A percentile compares a stretch with the other conserved stretches of the same genome.
phyloP scores from a whole-genome alignment of 2,888 invertebrate species.

The Folsomia manolachei region DNA sequence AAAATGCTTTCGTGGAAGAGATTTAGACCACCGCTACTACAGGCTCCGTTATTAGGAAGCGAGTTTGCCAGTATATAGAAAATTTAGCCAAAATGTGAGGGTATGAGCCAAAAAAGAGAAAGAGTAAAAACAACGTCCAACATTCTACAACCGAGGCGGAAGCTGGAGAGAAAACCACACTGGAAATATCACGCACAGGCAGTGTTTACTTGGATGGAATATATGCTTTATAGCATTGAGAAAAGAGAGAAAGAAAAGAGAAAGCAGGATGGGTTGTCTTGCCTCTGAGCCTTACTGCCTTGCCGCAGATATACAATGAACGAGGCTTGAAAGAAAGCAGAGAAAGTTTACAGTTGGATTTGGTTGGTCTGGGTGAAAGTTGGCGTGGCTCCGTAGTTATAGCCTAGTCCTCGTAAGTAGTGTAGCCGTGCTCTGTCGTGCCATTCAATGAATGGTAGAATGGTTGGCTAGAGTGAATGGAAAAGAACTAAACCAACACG shows the following conservation, averaged over 20 bases:
- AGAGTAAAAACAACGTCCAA: no score
- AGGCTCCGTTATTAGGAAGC: no score
- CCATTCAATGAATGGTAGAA: background rate
- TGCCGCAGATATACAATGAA: background rate
- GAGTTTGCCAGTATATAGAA: no score
- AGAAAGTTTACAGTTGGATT: background rate
- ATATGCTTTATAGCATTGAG: background rate
- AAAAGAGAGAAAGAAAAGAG: background rate
- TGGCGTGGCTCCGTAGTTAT: background rate
- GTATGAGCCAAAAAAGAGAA: background rate
- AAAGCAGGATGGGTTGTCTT: no score
- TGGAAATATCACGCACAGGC: background rate
- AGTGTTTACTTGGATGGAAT: conserved; percentile 1
- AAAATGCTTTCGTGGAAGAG: no score
- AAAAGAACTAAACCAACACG: no score
- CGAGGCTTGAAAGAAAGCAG: background rate
- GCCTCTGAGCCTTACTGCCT: no score
- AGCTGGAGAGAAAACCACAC: background rate
- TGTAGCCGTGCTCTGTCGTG: background rate
- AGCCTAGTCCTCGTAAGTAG: background rate
- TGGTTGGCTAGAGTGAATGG: no score
- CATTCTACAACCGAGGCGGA: background rate
- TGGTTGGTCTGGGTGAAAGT: background rate
- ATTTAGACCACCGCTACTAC: no score
- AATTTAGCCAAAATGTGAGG: background rate